A percentile compares a stretch with the other conserved stretches of the same genome.
Evolutionary conservation across 2,113 vertebrate species (phyloP).

Genomic region (Alethe castanea): DNA sequence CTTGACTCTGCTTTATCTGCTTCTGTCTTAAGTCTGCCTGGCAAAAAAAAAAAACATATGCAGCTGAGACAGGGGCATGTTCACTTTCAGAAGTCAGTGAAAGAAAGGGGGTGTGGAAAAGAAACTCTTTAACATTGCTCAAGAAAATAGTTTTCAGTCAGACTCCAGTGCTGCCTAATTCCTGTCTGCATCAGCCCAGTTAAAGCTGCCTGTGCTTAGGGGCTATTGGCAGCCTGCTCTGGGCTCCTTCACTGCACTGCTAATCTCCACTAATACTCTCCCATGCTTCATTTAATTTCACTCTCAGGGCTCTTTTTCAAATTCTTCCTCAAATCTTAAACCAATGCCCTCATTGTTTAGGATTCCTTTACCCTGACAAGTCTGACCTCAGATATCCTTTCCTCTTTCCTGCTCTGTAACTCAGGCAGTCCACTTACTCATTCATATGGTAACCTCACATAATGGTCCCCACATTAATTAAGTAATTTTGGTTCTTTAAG

Average conservation of each 20-base stretch:
- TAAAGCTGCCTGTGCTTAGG: constrained; percentile 55
- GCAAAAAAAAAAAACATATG: neutral
- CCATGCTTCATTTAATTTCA: constrained; percentile 76
- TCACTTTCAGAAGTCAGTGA: constrained; percentile 36
- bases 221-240: constrained; percentile 57
- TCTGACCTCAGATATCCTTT: constrained; percentile 80
- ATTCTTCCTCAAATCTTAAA: constrained; percentile 68
- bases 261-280: constrained; percentile 71
- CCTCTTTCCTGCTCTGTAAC: constrained; percentile 77
- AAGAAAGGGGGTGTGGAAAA: neutral
- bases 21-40: neutral
- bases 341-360: constrained; percentile 80
- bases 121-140: neutral
- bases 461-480: constrained; percentile 81
- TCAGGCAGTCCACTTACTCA: constrained; percentile 72
- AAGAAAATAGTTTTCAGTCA: constrained; percentile 39
- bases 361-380: constrained; percentile 80
- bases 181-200: constrained; percentile 38
- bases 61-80: neutral
- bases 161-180: constrained; percentile 7
- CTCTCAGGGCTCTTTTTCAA: constrained; percentile 59
- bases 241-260: constrained; percentile 55
- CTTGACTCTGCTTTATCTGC: neutral
- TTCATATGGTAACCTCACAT: constrained; percentile 85
- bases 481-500: constrained; percentile 66